Conservation (phyloP, 1,140 invertebrate genomes). For the Belonocnema kinseyi region DNA sequence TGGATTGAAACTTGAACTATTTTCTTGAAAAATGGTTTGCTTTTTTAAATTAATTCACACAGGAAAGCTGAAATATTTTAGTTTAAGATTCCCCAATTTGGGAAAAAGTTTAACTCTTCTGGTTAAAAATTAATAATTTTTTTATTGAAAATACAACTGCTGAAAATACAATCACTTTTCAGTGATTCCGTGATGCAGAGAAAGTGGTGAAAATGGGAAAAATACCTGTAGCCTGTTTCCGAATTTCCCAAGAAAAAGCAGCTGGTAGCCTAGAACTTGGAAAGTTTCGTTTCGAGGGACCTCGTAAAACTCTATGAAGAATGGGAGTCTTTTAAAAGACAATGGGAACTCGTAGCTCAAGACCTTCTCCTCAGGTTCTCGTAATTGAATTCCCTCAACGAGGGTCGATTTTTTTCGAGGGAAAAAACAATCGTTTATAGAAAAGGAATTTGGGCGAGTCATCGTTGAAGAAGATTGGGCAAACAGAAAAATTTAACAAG, state of each 20-base stretch:
- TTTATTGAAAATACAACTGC: too few species aligned
- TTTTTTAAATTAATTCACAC: too few species aligned
- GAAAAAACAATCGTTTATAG: neutral
- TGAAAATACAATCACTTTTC: too few species aligned
- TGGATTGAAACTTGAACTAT: too few species aligned
- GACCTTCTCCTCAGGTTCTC: neutral
- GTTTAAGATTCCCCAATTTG: too few species aligned
- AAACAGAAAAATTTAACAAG: too few species aligned
- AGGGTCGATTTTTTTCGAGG: neutral
- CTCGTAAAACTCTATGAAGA: constrained; percentile 7
- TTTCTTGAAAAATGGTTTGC: too few species aligned
- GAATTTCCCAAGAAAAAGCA: too few species aligned
- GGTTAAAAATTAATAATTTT: too few species aligned
- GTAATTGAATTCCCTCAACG: neutral
- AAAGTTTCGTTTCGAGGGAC: constrained; percentile 9
- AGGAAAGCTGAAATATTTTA: too few species aligned
- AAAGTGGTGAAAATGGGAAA: constrained; percentile 5
- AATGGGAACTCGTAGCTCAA: neutral
- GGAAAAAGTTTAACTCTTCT: too few species aligned
- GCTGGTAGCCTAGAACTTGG: neutral
- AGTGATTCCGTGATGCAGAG: neutral
- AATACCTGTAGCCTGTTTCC: too few species aligned
- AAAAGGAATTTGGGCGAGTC: neutral
- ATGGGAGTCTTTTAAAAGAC: constrained; percentile 1
- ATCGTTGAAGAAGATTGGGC: neutral